Conservation (phyloP, 2,113 vertebrate species). For the Naja naja region DNA sequence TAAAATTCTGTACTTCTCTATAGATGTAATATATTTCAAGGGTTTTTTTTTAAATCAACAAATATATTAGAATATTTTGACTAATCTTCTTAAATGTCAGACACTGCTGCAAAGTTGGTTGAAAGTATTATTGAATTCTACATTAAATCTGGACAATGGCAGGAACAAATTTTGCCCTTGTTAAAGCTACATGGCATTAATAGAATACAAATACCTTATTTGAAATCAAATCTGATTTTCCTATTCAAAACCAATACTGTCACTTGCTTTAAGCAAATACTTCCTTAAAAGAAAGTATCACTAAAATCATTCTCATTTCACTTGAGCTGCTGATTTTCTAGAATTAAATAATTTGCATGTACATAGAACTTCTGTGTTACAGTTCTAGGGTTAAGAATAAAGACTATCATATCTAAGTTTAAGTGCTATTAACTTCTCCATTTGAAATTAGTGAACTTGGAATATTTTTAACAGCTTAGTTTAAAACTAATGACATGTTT, state of each 20-base stretch:
- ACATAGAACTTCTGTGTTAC: neutral
- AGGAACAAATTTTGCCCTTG: neutral
- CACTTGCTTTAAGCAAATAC: slow-evolving; percentile 5
- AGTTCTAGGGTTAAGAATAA: neutral
- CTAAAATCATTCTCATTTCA: neutral
- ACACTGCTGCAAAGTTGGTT: slow-evolving; percentile 4
- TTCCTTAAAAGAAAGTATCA: neutral
- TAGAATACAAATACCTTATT: neutral
- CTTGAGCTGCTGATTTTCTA: neutral
- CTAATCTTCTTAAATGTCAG: slow-evolving; percentile 33
- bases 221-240: neutral
- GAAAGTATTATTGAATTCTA: slow-evolving; percentile 15
- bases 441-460: neutral
- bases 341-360: neutral
- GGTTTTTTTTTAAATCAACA: slow-evolving; percentile 21
- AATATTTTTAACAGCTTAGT: neutral
- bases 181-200: slow-evolving; percentile 18
- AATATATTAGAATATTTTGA: slow-evolving; percentile 41
- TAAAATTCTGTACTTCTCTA: slow-evolving; percentile 31
- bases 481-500: neutral
- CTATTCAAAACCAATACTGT: neutral
- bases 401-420: neutral
- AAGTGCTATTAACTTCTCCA: neutral
- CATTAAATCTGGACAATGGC: slow-evolving; percentile 61
- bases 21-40: slow-evolving; percentile 37